phyloP scores from a whole-genome alignment of 2,888 invertebrate species.

The Nemapogon koenigi region DNA sequence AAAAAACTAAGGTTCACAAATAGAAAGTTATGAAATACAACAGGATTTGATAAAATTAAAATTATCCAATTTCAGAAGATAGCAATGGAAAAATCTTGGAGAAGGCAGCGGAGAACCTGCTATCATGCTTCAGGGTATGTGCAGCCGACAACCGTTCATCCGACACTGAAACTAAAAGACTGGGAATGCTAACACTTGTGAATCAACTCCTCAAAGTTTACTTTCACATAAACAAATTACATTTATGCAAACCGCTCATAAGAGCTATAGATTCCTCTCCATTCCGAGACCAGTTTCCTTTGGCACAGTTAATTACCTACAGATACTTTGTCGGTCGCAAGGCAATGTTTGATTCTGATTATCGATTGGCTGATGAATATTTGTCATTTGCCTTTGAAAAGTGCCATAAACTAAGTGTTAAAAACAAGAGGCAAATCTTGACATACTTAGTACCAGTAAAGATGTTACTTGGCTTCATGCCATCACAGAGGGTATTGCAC shows the following conservation, averaged over 20 bases:
- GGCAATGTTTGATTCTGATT: slow-evolving; percentile 98
- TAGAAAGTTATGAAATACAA: too few relatives aligned
- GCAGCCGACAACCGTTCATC: slow-evolving; percentile 92
- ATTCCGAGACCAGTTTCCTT: slow-evolving; percentile 86
- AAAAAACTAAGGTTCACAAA: too few relatives aligned
- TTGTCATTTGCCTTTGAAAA: slow-evolving; percentile 92
- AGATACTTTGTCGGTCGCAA: slow-evolving; percentile 97
- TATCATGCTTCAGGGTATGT: slow-evolving; percentile 94
- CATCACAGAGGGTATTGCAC: slow-evolving; percentile 78
- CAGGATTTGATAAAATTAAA: too few relatives aligned
- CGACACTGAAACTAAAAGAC: slow-evolving; percentile 90
- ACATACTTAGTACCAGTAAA: slow-evolving; percentile 97
- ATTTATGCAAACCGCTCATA: slow-evolving; percentile 92
- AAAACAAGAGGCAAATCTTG: slow-evolving; percentile 90
- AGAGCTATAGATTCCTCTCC: slow-evolving; percentile 94
- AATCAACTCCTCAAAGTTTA: slow-evolving; percentile 96
- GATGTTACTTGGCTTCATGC: slow-evolving; percentile 96
- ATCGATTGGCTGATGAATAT: slow-evolving; percentile 90
- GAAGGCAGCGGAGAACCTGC: slow-evolving; percentile 91
- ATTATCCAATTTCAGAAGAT: slow-evolving; percentile 34
- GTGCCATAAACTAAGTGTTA: slow-evolving; percentile 80
- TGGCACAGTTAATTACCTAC: slow-evolving; percentile 95
- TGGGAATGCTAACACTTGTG: slow-evolving; percentile 95
- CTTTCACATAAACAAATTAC: slow-evolving; percentile 89
- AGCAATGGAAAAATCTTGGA: slow-evolving; percentile 78